These are phyloP conservation scores for Catharus bicknelli DNA, from an alignment of 2,113 vertebrate genomes.

Conservation along the genomic window DNA sequence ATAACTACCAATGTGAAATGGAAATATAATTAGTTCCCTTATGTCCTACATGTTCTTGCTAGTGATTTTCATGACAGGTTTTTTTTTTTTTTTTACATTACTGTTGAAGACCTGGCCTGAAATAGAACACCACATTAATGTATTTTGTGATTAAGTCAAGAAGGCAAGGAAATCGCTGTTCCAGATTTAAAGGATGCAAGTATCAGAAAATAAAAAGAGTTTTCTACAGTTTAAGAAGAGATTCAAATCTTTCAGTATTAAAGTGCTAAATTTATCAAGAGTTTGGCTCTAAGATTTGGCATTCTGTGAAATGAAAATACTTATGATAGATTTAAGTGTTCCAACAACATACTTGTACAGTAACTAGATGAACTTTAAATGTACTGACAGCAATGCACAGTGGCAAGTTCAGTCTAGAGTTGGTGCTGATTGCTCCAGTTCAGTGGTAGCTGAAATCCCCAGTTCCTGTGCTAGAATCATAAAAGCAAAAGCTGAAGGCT, in stretches of 20 bases:
- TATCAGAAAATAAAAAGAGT: neutral
- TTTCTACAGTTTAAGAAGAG: neutral
- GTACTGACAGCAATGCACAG: neutral
- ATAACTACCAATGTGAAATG: neutral
- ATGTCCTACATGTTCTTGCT: neutral
- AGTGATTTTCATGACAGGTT: neutral
- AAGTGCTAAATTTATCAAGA: neutral
- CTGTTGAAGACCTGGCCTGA: neutral
- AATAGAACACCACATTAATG: neutral
- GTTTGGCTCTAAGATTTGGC: neutral
- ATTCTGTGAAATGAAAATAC: slow-evolving; percentile 25
- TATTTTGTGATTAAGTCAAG: neutral
- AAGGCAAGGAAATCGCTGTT: neutral
- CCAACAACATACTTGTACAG: neutral
- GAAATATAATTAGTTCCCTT: neutral
- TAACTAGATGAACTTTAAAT: neutral
- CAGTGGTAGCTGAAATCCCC: neutral
- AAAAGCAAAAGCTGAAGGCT: neutral
- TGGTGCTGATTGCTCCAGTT: neutral
- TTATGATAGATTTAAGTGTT: neutral
- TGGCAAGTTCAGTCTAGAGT: neutral
- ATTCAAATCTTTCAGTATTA: neutral
- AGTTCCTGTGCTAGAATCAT: neutral
- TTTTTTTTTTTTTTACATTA: neutral
- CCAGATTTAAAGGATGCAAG: neutral